Evolutionary conservation across 2,113 vertebrate species (phyloP).

Genomic region (Pitta sordida): DNA sequence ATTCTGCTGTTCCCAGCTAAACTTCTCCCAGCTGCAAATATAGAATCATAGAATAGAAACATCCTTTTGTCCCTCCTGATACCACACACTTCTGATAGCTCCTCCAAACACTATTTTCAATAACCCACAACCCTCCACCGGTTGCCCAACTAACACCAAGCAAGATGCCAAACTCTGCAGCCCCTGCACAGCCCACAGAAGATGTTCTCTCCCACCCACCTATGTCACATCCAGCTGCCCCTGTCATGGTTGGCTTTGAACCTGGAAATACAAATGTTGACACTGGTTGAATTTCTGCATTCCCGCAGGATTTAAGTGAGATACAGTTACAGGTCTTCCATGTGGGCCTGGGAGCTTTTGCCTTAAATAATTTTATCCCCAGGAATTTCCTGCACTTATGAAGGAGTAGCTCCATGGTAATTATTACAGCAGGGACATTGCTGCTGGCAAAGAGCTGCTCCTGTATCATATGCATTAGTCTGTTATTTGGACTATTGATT

Average conservation of each 20-base stretch:
- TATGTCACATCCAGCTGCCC: not conserved
- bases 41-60: not conserved
- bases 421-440: not conserved
- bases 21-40: not conserved
- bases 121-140: rapidly evolving
- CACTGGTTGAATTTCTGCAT: not conserved
- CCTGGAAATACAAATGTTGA: not conserved
- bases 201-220: not conserved
- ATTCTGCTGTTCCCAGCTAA: not conserved
- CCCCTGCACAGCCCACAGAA: not conserved
- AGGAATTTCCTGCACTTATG: not conserved
- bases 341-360: not conserved
- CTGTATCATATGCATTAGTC: not conserved
- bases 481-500: not conserved
- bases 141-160: not conserved
- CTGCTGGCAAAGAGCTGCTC: not conserved
- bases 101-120: rapidly evolving
- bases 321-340: not conserved
- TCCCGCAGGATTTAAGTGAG: not conserved
- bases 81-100: not conserved
- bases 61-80: not conserved
- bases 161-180: not conserved
- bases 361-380: not conserved
- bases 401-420: not conserved
- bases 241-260: not conserved